Evolutionary conservation across 1,140 invertebrate species (phyloP), one percentile per base, ranked within the genome.

Genomic region (Asbolus verrucosus): DNA sequence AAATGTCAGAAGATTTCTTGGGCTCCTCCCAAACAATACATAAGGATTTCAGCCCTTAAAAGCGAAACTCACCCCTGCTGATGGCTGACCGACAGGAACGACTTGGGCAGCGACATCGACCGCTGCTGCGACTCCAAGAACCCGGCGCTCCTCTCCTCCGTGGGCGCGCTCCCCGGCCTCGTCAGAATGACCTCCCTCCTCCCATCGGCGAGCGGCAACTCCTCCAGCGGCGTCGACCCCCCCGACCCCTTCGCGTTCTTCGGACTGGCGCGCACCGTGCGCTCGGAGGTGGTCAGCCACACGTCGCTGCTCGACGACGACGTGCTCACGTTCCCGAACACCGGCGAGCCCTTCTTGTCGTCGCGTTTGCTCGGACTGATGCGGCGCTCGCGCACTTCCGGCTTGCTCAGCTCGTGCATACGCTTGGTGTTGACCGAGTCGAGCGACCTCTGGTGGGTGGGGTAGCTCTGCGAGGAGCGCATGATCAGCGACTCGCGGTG

Each of bases 71-170:
- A 81, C 81, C 80, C 73, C 73, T 78, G 76, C 67, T 77, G 62
- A 66, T 73, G 46, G 71, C 76, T 68, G 67, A 84, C 82, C 1
- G 86, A 81, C 13, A 87, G 80, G 75, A 89, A 89, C 8, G 87
- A 88, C 75, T 89, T 89, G 1, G 87, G 88, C 69, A 89, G 76
- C 1, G 87, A 89, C 74, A 88, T 82, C 0, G 88, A 88, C 13
- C 87, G 80, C 70, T 88, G 87, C 62, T 87, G 85, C 6, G 82
- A 79, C 46, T 84, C 83, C 62, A 84, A 73, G 6, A 67, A 65
- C 2, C 65, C 24, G 6, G 16, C 66, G n/a, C 46, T 59, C 6
- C 75, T 76, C 14, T 79, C 76, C 9, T 82, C 80, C 1, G 84
- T 82, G 2, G 86, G 85, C 5, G 86, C 86, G 75, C 85, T 86